Conservation (phyloP, 1,140 invertebrate genomes). For the Dryas iulia region DNA sequence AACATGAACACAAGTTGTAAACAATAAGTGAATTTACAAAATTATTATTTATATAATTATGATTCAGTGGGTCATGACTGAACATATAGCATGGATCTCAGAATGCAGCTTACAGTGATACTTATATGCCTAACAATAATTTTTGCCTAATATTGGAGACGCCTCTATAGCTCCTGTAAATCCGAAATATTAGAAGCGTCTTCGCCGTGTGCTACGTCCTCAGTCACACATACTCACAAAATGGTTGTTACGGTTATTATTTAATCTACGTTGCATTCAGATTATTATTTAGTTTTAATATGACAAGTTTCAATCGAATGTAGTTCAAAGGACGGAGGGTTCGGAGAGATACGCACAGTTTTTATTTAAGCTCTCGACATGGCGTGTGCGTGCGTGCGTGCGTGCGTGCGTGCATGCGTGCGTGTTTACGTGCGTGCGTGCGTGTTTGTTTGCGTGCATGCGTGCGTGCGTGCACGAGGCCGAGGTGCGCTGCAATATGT, state of each 20-base stretch:
- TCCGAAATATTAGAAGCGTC: constrained; percentile 39
- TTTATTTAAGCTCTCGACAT: constrained; percentile 59
- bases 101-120: constrained; percentile 73
- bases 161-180: constrained; percentile 26
- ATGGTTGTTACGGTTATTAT: constrained; percentile 74
- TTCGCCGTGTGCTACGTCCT: constrained; percentile 63
- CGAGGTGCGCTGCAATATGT: constrained; percentile 78
- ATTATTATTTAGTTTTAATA: constrained; percentile 71
- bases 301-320: constrained; percentile 74
- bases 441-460: no score
- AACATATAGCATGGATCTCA: constrained; percentile 78
- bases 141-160: constrained; percentile 40
- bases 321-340: constrained; percentile 72
- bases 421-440: no score
- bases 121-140: constrained; percentile 44
- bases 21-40: constrained; percentile 65
- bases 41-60: constrained; percentile 68
- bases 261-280: constrained; percentile 73
- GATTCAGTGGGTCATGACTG: constrained; percentile 73
- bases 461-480: constrained; percentile 45
- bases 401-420: no score
- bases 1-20: constrained; percentile 56
- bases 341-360: constrained; percentile 76
- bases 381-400: background rate
- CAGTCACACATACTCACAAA: constrained; percentile 71